These are phyloP conservation scores for Marcusenius ussheri DNA, from an alignment of 2,113 vertebrate genomes.

Conservation along the genomic window DNA sequence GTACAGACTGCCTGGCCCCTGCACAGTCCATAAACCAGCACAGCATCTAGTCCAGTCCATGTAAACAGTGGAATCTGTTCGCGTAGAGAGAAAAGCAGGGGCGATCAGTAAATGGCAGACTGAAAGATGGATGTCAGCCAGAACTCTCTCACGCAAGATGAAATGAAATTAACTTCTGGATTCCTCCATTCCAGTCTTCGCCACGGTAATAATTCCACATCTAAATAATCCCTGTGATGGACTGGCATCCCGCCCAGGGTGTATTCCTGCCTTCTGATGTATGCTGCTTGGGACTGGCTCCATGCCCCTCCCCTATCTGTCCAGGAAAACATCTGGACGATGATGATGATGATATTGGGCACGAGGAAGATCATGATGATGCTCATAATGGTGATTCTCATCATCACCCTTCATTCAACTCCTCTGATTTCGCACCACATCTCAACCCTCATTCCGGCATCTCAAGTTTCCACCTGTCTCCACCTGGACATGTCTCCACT, in stretches of 20 bases:
- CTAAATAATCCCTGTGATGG: neutral
- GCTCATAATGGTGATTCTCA: neutral
- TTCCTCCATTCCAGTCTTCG: neutral
- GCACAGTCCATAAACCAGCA: neutral
- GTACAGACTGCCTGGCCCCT: neutral
- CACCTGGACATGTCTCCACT: neutral
- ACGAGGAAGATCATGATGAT: neutral
- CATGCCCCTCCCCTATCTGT: neutral
- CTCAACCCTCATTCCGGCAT: neutral
- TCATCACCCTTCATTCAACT: neutral
- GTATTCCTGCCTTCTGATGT: neutral
- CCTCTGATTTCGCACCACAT: neutral
- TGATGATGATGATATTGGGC: neutral
- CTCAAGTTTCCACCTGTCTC: neutral
- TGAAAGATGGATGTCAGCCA: neutral
- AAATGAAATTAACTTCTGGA: neutral
- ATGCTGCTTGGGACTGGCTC: neutral
- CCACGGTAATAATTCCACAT: neutral
- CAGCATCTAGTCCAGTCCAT: neutral
- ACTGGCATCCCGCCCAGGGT: neutral
- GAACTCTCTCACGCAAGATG: neutral
- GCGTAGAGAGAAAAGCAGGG: neutral
- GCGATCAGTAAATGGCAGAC: neutral
- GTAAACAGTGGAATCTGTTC: neutral
- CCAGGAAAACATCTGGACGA: neutral